Evolutionary conservation across 2,888 invertebrate species (phyloP).

Genomic region (Drosophila nr. fundita): DNA sequence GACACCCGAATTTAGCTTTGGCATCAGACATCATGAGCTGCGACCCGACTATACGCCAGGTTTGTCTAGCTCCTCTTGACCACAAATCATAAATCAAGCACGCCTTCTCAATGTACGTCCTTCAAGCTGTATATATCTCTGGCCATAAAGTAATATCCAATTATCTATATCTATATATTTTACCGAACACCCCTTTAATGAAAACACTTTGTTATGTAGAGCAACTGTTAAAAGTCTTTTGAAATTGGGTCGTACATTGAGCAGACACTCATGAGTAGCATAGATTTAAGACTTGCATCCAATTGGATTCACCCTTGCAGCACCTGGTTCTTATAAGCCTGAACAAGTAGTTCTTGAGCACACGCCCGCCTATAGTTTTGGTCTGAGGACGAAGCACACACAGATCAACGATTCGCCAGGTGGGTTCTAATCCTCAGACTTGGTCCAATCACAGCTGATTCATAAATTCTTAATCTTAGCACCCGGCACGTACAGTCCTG

Average conservation of each 20-base stretch:
- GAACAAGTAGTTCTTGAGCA: slow-evolving; percentile 86
- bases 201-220: too few relatives aligned
- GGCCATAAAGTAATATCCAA: background rate
- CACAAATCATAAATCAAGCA: background rate
- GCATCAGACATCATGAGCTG: slow-evolving; percentile 86
- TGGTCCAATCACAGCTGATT: slow-evolving; percentile 1
- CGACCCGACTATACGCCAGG: slow-evolving; percentile 82
- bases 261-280: background rate
- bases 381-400: slow-evolving; percentile 88
- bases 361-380: slow-evolving; percentile 90
- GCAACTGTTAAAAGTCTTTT: too few relatives aligned
- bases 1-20: slow-evolving; percentile 82
- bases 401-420: slow-evolving; percentile 86
- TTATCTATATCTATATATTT: too few relatives aligned
- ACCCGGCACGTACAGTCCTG: slow-evolving; percentile 87
- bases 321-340: slow-evolving; percentile 87
- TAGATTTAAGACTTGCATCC: slow-evolving; percentile 1
- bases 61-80: slow-evolving; percentile 47
- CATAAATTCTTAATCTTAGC: slow-evolving; percentile 55
- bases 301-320: slow-evolving; percentile 36
- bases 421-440: slow-evolving; percentile 76
- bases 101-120: slow-evolving; percentile 4
- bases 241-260: background rate
- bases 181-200: too few relatives aligned
- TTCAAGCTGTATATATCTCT: background rate